Evolutionary conservation across 2,797 vertebrate species (phyloP).

Genomic region (Cetoscarus ocellatus): DNA sequence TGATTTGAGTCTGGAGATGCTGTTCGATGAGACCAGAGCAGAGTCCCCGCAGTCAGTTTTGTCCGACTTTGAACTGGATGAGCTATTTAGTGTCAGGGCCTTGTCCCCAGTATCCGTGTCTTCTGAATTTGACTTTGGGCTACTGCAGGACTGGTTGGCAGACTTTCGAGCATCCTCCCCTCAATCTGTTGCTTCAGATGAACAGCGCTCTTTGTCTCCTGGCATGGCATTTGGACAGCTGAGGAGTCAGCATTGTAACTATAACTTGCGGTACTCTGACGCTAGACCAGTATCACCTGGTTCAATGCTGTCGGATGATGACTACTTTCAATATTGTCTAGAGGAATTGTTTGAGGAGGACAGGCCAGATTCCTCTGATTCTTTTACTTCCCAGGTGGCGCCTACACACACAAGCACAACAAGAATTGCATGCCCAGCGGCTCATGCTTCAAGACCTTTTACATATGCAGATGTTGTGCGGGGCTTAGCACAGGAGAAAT

Average conservation of each 20-base stretch:
- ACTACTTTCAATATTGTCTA: neutral
- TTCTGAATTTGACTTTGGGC: slow-evolving; percentile 13
- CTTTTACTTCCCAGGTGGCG: neutral
- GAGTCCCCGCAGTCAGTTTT: slow-evolving; percentile 27
- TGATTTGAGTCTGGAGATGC: slow-evolving; percentile 21
- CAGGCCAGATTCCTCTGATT: slow-evolving; percentile 19
- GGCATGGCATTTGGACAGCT: neutral
- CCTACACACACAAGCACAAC: neutral
- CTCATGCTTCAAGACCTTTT: neutral
- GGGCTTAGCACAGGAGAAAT: neutral
- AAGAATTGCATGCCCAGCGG: neutral
- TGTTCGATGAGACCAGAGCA: slow-evolving; percentile 33
- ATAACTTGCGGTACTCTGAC: neutral
- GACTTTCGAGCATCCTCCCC: slow-evolving; percentile 37
- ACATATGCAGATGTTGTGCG: slow-evolving; percentile 8
- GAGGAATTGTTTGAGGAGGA: slow-evolving; percentile 9
- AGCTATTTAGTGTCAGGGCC: slow-evolving; percentile 7
- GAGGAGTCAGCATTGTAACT: neutral
- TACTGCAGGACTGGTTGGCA: slow-evolving; percentile 10
- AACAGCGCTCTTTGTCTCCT: neutral
- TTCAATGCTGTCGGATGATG: slow-evolving; percentile 9
- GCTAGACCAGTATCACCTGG: slow-evolving; percentile 10
- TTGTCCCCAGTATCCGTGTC: slow-evolving; percentile 44
- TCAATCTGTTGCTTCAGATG: slow-evolving; percentile 11
- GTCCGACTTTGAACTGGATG: slow-evolving; percentile 16